Conservation (phyloP, 2,888 invertebrate genomes). For the Quadroppia sp. region DNA sequence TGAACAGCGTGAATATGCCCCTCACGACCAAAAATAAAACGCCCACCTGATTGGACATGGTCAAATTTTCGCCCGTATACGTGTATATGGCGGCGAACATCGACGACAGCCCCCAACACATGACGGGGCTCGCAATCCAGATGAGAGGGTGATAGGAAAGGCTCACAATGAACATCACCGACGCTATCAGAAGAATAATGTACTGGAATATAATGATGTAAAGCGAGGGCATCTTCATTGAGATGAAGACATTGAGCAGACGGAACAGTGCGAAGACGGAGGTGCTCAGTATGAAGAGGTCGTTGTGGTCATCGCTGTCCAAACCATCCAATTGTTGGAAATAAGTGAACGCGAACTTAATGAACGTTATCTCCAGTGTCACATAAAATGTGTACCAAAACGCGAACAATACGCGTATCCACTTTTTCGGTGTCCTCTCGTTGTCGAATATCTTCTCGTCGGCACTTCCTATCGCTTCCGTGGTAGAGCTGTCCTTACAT, state of each 20-base stretch:
- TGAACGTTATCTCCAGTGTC: not conserved
- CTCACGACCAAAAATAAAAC: constrained; percentile 5
- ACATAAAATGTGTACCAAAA: not conserved
- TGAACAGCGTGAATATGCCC: constrained; percentile 25
- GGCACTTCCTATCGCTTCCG: not conserved
- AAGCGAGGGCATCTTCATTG: not conserved
- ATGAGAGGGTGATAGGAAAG: not conserved
- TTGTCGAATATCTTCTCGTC: not conserved
- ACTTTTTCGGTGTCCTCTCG: not conserved
- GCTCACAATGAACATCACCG: not conserved
- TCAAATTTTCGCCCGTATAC: constrained; percentile 18
- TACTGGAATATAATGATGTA: not conserved
- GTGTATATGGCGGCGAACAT: constrained; percentile 36
- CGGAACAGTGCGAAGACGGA: not conserved
- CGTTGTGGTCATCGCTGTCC: not conserved
- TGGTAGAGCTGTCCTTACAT: not conserved
- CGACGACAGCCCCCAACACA: constrained; percentile 36
- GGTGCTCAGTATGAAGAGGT: not conserved
- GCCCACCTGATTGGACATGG: constrained; percentile 15
- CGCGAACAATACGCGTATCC: not conserved
- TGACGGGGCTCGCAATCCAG: not conserved
- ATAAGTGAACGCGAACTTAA: not conserved
- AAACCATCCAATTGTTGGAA: not conserved
- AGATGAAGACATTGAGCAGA: not conserved
- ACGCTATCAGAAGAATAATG: not conserved